Evolutionary conservation across 2,888 invertebrate genomes (phyloP).

Genomic region (Pachydiplax longipennis): DNA sequence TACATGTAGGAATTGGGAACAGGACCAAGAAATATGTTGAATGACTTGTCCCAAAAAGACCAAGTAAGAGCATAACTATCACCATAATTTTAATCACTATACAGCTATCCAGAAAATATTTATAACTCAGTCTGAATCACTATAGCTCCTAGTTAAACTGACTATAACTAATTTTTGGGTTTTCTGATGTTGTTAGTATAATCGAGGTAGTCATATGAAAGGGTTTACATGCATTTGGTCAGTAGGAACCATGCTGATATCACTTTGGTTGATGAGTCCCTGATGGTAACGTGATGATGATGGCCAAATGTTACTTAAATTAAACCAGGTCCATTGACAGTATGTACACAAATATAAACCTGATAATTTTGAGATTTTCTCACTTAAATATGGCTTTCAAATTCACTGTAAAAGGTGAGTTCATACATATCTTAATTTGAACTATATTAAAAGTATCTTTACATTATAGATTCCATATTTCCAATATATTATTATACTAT

Average conservation of each 20-base stretch:
- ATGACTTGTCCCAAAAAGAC: background rate
- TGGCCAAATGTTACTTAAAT: background rate
- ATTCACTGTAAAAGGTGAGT: too few relatives aligned
- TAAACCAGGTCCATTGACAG: background rate
- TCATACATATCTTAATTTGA: too few relatives aligned
- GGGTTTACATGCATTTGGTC: background rate
- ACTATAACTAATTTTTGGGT: background rate
- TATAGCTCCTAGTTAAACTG: background rate
- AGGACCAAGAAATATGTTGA: background rate
- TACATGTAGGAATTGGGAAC: background rate
- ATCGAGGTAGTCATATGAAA: background rate
- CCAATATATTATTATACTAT: too few relatives aligned
- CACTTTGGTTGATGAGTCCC: background rate
- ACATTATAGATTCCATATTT: too few relatives aligned
- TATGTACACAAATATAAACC: background rate
- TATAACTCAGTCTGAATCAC: background rate
- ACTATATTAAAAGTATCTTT: too few relatives aligned
- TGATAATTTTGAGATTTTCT: too few relatives aligned
- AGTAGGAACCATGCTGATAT: background rate
- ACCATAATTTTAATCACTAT: background rate
- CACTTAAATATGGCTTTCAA: too few relatives aligned
- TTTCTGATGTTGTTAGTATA: background rate
- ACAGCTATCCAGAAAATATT: background rate
- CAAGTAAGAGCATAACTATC: background rate
- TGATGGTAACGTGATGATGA: background rate